A percentile compares a stretch with the other conserved stretches of the same genome.
Evolutionary conservation across 1,140 invertebrate genomes (phyloP).

Genomic region (Schlechtendalia chinensis): DNA sequence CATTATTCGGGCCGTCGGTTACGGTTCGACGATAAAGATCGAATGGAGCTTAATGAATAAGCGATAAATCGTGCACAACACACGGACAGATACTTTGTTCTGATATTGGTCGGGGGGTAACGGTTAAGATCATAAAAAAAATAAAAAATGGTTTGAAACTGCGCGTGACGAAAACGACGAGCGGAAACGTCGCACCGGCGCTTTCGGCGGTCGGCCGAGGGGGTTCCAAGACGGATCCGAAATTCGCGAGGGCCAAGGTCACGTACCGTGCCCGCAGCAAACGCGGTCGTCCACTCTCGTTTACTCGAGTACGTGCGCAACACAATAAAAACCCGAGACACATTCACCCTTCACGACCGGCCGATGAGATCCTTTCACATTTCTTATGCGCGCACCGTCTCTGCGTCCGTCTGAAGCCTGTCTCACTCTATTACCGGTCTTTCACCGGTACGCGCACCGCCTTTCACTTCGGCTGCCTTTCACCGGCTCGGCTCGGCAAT

Average conservation of each 20-base stretch:
- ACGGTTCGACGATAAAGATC: too few relatives aligned
- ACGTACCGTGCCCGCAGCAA: background rate
- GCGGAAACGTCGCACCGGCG: too few relatives aligned
- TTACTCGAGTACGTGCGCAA: background rate
- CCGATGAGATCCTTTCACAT: conserved; percentile 44
- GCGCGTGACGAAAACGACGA: too few relatives aligned
- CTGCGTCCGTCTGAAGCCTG: conserved; percentile 7
- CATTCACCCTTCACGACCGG: conserved; percentile 44
- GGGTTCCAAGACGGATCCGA: background rate
- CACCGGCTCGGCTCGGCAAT: conserved; percentile 18
- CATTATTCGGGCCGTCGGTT: too few relatives aligned
- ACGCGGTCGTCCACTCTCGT: conserved; percentile 15
- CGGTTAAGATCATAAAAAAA: too few relatives aligned
- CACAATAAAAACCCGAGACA: conserved; percentile 36
- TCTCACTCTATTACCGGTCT: conserved; percentile 42
- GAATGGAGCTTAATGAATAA: too few relatives aligned
- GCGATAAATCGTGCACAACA: too few relatives aligned
- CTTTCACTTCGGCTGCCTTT: conserved; percentile 39
- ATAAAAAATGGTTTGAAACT: too few relatives aligned
- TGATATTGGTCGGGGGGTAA: too few relatives aligned
- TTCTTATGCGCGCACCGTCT: background rate
- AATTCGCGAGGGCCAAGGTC: conserved; percentile 33
- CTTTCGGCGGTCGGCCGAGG: too few relatives aligned
- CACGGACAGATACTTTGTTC: too few relatives aligned
- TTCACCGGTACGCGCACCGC: conserved; percentile 24